A percentile compares a stretch with the other conserved stretches of the same genome.
Evolutionary conservation across 2,888 invertebrate genomes (phyloP).

Genomic region (Aphelenchoides bicaudatus): DNA sequence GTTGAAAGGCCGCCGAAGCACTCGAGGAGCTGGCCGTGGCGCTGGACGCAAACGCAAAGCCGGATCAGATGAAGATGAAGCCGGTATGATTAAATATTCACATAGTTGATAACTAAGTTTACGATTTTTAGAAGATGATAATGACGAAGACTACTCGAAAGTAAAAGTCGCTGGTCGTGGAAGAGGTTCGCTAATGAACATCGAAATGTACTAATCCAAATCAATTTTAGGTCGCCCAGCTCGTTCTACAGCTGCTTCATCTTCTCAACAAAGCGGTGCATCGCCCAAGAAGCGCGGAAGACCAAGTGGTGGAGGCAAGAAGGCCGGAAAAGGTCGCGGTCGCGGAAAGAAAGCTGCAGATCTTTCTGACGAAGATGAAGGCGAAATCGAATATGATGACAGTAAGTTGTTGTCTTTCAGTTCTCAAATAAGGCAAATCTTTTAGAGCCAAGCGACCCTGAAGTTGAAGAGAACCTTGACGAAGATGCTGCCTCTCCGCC

Average conservation of each 20-base stretch:
- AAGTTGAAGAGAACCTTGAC: slow-evolving; percentile 30
- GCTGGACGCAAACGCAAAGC: slow-evolving; percentile 22
- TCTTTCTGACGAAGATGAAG: slow-evolving; percentile 41
- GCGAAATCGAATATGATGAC: slow-evolving; percentile 40
- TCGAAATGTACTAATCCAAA: not conserved
- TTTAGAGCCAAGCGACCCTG: slow-evolving; percentile 34
- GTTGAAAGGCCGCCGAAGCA: slow-evolving; percentile 20
- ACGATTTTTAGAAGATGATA: slow-evolving; percentile 27
- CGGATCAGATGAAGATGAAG: slow-evolving; percentile 17
- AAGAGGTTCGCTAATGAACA: not conserved
- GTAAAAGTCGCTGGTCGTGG: slow-evolving; percentile 16
- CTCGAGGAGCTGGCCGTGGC: slow-evolving; percentile 25
- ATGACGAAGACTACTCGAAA: slow-evolving; percentile 6
- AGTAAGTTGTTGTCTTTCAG: no score
- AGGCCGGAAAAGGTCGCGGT: not conserved
- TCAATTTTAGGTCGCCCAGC: no score
- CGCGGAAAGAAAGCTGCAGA: slow-evolving; percentile 18
- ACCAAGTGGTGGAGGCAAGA: slow-evolving; percentile 17
- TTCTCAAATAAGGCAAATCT: no score
- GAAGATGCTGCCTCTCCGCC: slow-evolving; percentile 12
- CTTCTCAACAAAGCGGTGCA: not conserved
- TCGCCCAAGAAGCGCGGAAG: slow-evolving; percentile 21
- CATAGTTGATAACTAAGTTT: no score
- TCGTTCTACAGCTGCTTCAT: no score
- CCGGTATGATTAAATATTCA: no score